Percentiles rank a stretch among this genome's conserved stretches.
phyloP scores from a whole-genome alignment of 2,888 invertebrate genomes.

The Pristionchus fissidentatus region DNA sequence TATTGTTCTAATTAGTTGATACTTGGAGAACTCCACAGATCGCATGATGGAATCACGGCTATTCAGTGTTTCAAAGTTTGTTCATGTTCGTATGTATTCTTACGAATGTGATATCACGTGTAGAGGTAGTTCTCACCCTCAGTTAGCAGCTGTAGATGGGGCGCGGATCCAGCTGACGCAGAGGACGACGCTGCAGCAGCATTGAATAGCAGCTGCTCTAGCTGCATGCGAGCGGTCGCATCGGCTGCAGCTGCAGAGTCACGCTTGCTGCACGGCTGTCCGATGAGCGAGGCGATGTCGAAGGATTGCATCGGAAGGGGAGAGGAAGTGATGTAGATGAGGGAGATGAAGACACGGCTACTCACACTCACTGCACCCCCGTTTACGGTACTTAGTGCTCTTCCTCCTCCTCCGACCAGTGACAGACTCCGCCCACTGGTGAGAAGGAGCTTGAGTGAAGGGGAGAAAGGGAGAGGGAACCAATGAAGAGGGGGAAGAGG shows the following conservation, averaged over 20 bases:
- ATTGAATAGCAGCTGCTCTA: slow-evolving; percentile 40
- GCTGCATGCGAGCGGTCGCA: slow-evolving; percentile 6
- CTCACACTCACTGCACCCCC: background rate
- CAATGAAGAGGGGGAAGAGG: background rate
- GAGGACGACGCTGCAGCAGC: slow-evolving; percentile 7
- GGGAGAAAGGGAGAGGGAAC: background rate
- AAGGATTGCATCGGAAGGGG: slow-evolving; percentile 42
- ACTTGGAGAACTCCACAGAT: no score
- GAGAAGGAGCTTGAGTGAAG: background rate
- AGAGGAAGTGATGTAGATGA: background rate
- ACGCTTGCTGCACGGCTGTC: background rate
- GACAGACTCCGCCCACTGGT: slow-evolving; percentile 3
- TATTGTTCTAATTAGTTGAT: no score
- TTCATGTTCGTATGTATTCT: no score
- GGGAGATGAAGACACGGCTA: background rate
- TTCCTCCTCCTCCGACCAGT: no score
- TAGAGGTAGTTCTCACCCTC: no score
- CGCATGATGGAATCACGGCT: no score
- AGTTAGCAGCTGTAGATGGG: background rate
- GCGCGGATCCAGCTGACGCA: background rate
- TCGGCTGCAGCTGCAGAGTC: background rate
- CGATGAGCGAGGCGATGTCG: slow-evolving; percentile 47
- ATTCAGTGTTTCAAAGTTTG: no score
- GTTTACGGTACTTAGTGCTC: slow-evolving; percentile 40
- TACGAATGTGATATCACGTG: no score